A percentile compares a stretch with the other conserved stretches of the same genome.
phyloP scores from a whole-genome alignment of 1,140 invertebrate genomes.

The Hesperophylax magnus region DNA sequence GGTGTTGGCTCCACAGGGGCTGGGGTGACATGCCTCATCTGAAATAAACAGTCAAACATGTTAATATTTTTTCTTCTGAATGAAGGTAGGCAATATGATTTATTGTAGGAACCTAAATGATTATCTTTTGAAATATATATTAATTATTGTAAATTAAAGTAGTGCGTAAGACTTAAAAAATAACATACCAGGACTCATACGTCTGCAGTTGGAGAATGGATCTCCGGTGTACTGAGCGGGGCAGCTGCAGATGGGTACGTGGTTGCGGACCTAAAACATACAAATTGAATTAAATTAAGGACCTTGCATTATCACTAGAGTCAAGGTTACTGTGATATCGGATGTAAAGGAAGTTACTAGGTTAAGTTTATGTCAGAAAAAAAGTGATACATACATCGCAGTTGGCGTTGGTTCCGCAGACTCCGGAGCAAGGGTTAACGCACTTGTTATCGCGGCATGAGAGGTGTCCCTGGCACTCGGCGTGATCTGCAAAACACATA shows the following conservation, averaged over 20 bases:
- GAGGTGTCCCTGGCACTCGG: constrained; percentile 75
- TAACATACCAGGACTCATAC: constrained; percentile 74
- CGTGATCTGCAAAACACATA: constrained; percentile 65
- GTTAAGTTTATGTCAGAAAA: no score
- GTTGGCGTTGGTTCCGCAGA: constrained; percentile 80
- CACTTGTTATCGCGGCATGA: constrained; percentile 85
- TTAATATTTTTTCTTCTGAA: no score
- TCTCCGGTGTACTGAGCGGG: constrained; percentile 88
- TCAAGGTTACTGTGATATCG: no score
- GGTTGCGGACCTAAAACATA: constrained; percentile 76
- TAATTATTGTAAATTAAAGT: no score
- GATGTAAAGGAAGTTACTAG: no score
- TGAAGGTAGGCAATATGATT: no score
- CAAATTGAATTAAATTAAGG: no score
- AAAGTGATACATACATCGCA: constrained; percentile 73
- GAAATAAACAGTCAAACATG: constrained; percentile 57
- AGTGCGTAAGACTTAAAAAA: constrained; percentile 28
- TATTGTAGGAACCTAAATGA: no score
- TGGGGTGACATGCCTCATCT: constrained; percentile 86
- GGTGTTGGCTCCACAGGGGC: constrained; percentile 84
- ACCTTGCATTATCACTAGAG: no score
- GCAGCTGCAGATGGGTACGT: constrained; percentile 88
- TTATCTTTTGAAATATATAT: no score
- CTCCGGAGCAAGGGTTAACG: constrained; percentile 82
- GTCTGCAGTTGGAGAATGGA: constrained; percentile 77